These are phyloP conservation scores for Lasioglossum malachurum DNA, from an alignment of 2,888 invertebrate species.

Conservation along the genomic window DNA sequence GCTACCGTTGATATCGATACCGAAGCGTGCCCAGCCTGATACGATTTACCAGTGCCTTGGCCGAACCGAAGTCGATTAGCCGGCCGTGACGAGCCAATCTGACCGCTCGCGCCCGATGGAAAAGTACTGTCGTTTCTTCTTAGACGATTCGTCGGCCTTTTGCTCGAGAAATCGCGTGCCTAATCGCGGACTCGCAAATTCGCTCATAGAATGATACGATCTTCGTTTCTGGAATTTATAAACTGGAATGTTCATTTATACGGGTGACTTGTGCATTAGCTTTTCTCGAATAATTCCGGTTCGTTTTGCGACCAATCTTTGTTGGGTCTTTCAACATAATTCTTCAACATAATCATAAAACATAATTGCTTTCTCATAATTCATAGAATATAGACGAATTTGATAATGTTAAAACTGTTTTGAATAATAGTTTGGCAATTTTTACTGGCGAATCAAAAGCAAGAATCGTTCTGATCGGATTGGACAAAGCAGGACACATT, in stretches of 20 bases:
- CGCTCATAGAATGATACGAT: neutral
- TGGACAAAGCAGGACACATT: neutral
- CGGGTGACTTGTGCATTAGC: neutral
- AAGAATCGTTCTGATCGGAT: neutral
- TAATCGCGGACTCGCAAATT: neutral
- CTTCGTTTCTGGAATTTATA: neutral
- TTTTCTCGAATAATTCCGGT: neutral
- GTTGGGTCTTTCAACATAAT: neutral
- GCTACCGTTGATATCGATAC: slow-evolving; percentile 12
- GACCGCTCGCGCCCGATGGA: neutral
- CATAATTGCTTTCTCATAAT: no score
- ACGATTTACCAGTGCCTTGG: slow-evolving; percentile 31
- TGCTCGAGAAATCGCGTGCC: neutral
- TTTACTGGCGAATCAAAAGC: no score
- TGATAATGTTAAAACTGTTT: no score
- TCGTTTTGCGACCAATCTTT: neutral
- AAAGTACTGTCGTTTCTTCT: neutral
- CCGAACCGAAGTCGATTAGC: slow-evolving; percentile 39
- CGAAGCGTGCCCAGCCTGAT: slow-evolving; percentile 10
- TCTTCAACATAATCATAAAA: no score
- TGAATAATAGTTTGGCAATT: no score
- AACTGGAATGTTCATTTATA: neutral
- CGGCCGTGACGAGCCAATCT: neutral
- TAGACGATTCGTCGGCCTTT: neutral
- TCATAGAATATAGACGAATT: no score